These are phyloP conservation scores for Eulemur coronatus DNA, from an alignment of 2,797 vertebrate genomes.

Conservation along the genomic window DNA sequence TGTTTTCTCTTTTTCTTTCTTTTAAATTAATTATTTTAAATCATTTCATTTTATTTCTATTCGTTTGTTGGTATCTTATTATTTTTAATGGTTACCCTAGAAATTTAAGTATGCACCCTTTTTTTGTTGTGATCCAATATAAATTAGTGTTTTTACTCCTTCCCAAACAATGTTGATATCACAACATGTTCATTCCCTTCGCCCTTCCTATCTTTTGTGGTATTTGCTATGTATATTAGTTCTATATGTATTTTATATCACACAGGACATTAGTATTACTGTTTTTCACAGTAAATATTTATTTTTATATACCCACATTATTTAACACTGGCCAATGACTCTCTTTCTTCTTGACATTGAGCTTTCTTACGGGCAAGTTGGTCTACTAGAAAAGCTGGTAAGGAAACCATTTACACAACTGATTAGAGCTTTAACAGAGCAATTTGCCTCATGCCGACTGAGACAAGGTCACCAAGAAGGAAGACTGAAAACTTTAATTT, in stretches of 20 bases:
- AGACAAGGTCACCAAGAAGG: neutral
- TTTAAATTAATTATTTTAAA: conserved; percentile 31
- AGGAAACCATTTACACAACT: neutral
- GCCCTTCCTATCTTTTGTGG: neutral
- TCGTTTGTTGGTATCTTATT: neutral
- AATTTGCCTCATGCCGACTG: neutral
- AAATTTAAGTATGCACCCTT: neutral
- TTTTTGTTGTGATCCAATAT: neutral
- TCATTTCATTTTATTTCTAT: neutral
- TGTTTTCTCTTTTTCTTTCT: neutral
- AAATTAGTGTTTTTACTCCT: neutral
- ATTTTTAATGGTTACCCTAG: neutral
- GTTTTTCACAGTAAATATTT: neutral
- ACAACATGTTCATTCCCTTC: neutral
- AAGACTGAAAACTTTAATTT: neutral
- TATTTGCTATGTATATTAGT: neutral
- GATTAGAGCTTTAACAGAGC: neutral
- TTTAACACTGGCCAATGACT: neutral
- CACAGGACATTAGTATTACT: neutral
- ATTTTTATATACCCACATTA: neutral
- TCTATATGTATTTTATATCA: neutral
- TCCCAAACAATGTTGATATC: neutral
- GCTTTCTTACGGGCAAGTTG: neutral
- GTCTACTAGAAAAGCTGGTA: neutral
- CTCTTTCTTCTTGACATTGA: neutral